Base-by-base conservation (phyloP, 2,888 invertebrate genomes). In the Drosophila hamatofila region DNA sequence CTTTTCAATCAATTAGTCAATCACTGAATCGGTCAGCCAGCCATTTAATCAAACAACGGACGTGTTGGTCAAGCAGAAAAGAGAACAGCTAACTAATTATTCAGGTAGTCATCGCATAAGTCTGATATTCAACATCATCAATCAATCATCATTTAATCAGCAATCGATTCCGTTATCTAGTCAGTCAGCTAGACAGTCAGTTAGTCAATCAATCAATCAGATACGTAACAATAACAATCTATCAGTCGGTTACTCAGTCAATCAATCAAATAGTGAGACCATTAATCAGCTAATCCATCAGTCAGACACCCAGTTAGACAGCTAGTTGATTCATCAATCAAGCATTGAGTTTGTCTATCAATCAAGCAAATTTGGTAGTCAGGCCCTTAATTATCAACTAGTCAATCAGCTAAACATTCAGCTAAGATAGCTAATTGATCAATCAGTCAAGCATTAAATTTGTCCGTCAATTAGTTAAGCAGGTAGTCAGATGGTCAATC, bases 11-110 rank as follows among this genome's bases (percentile, higher is more conserved):
- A 39, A 8, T n/a, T 5, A 48, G 33, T 33, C 39, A 39, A 39
- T 35, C 1, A 39, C 2, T n/a, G 5, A 48, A 18, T 33, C 12
- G 7, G 14, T 21, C 49, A 49, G 7, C 14, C 33, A 33, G 12
- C 0, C 3, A 49, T 0, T 0, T 2, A 49, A 6, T 49, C 49
- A n/a, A n/a, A n/a, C n/a, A n/a, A n/a, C n/a, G n/a, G n/a, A n/a
- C n/a, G n/a, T n/a, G n/a, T n/a, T n/a, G n/a, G n/a, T n/a, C n/a
- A n/a, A n/a, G n/a, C n/a, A n/a, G n/a, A n/a, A n/a, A n/a, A n/a
- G n/a, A n/a, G n/a, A n/a, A n/a, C n/a, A 27, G 5, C 6, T 11
- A 18, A 6, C 12, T 11, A 33, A 18, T 49, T 18, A 33, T 2
- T 7, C 12, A 49, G 7, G 3, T 6, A 12, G 1, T 49, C 30